Percentiles rank a stretch among this genome's conserved stretches.
Evolutionary conservation across 2,888 invertebrate genomes (phyloP).

Genomic region (Drosophila niveifrons): DNA sequence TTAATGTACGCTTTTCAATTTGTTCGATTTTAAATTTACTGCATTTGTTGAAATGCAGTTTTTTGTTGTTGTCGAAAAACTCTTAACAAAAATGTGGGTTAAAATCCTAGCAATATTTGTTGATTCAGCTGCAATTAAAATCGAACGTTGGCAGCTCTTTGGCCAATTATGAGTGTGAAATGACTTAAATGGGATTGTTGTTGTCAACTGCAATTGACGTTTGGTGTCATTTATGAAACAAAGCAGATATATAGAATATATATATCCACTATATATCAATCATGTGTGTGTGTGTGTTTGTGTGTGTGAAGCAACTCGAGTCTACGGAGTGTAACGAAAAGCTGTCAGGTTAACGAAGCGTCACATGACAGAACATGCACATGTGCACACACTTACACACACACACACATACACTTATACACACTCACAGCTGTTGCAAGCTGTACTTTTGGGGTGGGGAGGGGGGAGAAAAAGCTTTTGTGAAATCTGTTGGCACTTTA

Average conservation of each 20-base stretch:
- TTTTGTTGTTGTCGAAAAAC: too few relatives aligned
- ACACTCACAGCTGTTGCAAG: slow-evolving; percentile 31
- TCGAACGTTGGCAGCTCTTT: too few relatives aligned
- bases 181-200: slow-evolving; percentile 11
- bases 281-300: slow-evolving; percentile 19
- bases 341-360: slow-evolving; percentile 71
- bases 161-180: slow-evolving; percentile 3
- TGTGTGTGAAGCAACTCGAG: slow-evolving; percentile 22
- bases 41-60: too few relatives aligned
- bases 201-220: slow-evolving; percentile 32
- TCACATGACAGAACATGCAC: slow-evolving; percentile 58
- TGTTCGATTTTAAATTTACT: too few relatives aligned
- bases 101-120: background rate
- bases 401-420: slow-evolving; percentile 14
- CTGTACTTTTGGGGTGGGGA: slow-evolving; percentile 21
- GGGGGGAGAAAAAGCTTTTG: slow-evolving; percentile 18
- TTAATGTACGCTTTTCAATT: too few relatives aligned
- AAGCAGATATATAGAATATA: too few relatives aligned
- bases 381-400: slow-evolving; percentile 30
- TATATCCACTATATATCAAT: slow-evolving; percentile 6
- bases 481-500: slow-evolving; percentile 64
- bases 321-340: slow-evolving; percentile 47
- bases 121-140: slow-evolving; percentile 9
- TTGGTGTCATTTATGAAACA: too few relatives aligned
- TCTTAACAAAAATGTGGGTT: too few relatives aligned